Evolutionary conservation across 2,797 vertebrate genomes (phyloP), one percentile per base, ranked within the genome.

Genomic region (Tadarida brasiliensis): DNA sequence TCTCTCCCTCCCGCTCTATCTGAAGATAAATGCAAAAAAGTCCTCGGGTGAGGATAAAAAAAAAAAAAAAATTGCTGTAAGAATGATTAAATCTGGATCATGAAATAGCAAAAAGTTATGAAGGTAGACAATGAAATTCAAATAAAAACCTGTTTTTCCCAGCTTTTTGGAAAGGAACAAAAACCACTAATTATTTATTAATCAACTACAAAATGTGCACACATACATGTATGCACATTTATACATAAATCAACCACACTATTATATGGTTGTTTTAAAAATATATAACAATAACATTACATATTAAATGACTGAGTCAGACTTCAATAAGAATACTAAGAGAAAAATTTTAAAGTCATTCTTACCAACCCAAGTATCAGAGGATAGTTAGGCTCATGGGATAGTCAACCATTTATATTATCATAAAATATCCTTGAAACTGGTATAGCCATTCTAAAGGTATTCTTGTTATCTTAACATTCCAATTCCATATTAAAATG

Each of bases 401-500:
- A 77, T 0, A 78, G 39, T 35, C 68, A 94, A 96, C 24, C n/a
- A 92, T 65, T 90, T 88, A 89, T n/a, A 87, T 73, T 61, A 83
- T 87, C 86, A 57, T 77, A 85, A 97, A 96, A 92, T n/a, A 94
- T 28, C 73, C 33, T 56, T 94, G 28, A 93, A 93, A 81, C n/a
- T 78, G 65, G 51, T 88, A 63, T 7, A 83, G 33, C 11, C 59
- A 71, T 39, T 93, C 67, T 95, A 84, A 86, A 86, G 15, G 22
- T 39, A 97, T 16, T 76, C 15, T 39, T 91, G 11, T 57, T 76
- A 94, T 70, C 67, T 87, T 91, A 92, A 78, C 49, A 94, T 71
- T 87, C 12, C 24, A 81, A 78, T 61, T 93, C 83, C 71, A 71
- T 56, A 81, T 54, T 82, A 71, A 96, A 87, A 93, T 68, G n/a